A percentile compares a stretch with the other conserved stretches of the same genome.
phyloP scores from a whole-genome alignment of 2,888 invertebrate species.

The Diadegma fenestrale region DNA sequence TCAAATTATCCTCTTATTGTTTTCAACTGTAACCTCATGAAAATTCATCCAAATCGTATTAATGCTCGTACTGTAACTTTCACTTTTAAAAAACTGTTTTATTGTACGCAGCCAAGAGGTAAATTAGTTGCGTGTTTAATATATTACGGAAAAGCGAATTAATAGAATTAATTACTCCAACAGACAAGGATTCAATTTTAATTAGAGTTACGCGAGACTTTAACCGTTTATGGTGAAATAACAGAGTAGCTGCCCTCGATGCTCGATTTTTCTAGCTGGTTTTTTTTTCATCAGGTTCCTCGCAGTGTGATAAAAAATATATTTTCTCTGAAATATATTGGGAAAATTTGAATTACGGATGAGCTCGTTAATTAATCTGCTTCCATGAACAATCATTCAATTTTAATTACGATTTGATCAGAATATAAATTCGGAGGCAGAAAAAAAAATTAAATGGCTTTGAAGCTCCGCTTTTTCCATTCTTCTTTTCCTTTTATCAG shows the following conservation, averaged over 20 bases:
- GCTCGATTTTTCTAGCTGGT: not conserved
- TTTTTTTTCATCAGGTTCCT: not conserved
- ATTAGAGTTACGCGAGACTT: not conserved
- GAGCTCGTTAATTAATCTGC: slow-evolving; percentile 9
- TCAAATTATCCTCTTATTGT: not conserved
- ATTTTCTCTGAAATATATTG: not conserved
- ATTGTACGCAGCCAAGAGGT: not conserved
- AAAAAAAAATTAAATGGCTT: slow-evolving; percentile 30
- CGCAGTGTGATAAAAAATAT: not conserved
- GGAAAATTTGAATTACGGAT: slow-evolving; percentile 7
- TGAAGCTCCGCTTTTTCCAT: slow-evolving; percentile 34
- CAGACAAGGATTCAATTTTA: not conserved
- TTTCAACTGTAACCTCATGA: not conserved
- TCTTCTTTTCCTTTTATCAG: slow-evolving; percentile 56
- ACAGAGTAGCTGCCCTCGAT: not conserved
- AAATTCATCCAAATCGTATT: not conserved
- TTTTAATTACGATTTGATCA: slow-evolving; percentile 41
- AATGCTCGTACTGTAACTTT: not conserved
- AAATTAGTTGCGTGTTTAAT: not conserved
- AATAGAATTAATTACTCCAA: not conserved
- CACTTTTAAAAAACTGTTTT: not conserved
- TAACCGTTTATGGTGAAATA: not conserved
- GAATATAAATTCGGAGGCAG: slow-evolving; percentile 15
- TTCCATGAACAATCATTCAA: slow-evolving; percentile 13
- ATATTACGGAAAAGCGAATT: not conserved